phyloP scores from a whole-genome alignment of 2,113 vertebrate species.

The Monarcha castaneiventris region DNA sequence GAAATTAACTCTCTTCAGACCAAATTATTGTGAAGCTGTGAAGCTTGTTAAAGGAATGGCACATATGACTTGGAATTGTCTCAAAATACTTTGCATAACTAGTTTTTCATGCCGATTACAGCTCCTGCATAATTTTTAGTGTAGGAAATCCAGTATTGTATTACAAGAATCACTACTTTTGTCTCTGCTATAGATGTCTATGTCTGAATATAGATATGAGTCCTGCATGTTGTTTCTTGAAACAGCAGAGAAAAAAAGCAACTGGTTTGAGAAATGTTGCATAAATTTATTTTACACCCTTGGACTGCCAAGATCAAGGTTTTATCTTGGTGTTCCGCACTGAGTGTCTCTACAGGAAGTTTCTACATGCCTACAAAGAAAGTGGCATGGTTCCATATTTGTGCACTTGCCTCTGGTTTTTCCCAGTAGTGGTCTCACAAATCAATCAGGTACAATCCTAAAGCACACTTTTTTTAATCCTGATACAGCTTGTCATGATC shows the following conservation, averaged over 20 bases:
- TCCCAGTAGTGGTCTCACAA: neutral
- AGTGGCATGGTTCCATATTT: neutral
- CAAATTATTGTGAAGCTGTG: neutral
- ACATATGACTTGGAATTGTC: neutral
- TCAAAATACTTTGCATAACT: neutral
- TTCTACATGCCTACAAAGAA: neutral
- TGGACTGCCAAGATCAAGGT: neutral
- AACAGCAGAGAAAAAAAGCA: neutral
- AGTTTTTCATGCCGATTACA: neutral
- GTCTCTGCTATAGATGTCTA: neutral
- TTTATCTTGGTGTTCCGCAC: neutral
- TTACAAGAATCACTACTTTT: neutral
- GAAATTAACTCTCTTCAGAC: neutral
- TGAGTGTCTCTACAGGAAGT: neutral
- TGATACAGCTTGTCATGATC: neutral
- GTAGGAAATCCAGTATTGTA: neutral
- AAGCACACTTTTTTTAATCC: neutral
- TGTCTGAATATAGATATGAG: neutral
- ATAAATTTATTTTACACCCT: constrained; percentile 12
- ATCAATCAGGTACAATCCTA: neutral
- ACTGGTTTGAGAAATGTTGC: neutral
- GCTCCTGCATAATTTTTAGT: neutral
- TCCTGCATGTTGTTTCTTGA: neutral
- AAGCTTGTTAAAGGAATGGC: neutral
- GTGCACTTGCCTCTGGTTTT: neutral